phyloP scores from a whole-genome alignment of 2,113 vertebrate genomes.

The Campylomormyrus tamandua region DNA sequence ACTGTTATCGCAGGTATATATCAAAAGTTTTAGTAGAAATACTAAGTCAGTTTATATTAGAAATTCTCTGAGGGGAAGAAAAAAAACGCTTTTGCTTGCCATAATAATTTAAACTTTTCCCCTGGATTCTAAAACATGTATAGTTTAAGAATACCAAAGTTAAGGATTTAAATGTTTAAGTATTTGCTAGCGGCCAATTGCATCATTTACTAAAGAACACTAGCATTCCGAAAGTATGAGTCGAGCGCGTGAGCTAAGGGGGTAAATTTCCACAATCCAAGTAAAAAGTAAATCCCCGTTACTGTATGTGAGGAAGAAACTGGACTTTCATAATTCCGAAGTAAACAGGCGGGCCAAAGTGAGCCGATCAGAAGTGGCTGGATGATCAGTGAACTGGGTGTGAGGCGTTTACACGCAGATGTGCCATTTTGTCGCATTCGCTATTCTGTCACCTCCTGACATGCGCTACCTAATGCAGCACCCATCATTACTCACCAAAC shows the following conservation, averaged over 20 bases:
- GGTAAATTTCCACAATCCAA: neutral
- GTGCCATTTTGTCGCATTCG: conserved; percentile 13
- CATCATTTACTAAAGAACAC: neutral
- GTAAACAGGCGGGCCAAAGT: neutral
- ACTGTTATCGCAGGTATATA: neutral
- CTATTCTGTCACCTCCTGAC: neutral
- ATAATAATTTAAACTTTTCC: neutral
- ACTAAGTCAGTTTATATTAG: neutral
- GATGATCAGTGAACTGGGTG: neutral
- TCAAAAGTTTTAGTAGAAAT: neutral
- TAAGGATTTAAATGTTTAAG: neutral
- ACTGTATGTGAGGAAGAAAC: neutral
- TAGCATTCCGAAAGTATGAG: neutral
- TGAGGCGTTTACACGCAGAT: neutral
- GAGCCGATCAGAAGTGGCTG: neutral
- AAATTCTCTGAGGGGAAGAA: neutral
- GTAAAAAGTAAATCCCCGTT: neutral
- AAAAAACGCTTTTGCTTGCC: neutral
- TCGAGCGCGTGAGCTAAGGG: neutral
- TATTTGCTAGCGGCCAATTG: neutral
- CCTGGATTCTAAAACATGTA: neutral
- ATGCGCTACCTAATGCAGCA: neutral
- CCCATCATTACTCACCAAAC: neutral
- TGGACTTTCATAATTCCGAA: neutral
- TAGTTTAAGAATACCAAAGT: neutral